Evolutionary conservation across 2,888 invertebrate genomes (phyloP), one percentile per base, ranked within the genome.

Genomic region (Cacoxenus indagator): DNA sequence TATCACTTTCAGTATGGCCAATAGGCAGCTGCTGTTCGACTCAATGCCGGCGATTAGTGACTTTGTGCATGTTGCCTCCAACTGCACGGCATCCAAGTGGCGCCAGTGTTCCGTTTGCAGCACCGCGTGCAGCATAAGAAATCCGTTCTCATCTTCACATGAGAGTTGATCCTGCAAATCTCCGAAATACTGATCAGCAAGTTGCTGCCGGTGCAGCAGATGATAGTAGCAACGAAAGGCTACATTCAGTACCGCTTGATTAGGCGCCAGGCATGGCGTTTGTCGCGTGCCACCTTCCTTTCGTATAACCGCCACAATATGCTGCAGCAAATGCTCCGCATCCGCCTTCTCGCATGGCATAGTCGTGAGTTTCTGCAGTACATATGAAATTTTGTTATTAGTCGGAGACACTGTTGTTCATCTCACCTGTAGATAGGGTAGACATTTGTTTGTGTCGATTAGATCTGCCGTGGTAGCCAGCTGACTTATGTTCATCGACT

Each of bases 201-300:
- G 54, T 2, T 75, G 66, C 43, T 79, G 76, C 54, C 79, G 76
- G 59, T 78, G 76, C 24, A 83, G 22, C n/a, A 86, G 59, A 45
- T 80, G 79, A 68, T 82, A 86, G 67, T 85, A 87, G n/a, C 76
- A 77, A 0, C 86, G 85, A 31, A 83, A 86, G 0, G 73, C 71
- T 0, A 85, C 73, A 71, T 86, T 87, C 2, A 86, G 64, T 0
- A 81, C 74, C 14, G 79, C 79, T 62, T 85, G 85, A 70, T 86
- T 81, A 14, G 80, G 43, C 72, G 48, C 61, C 2, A 14, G 19
- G 14, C 19, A 11, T 5, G 59, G 19, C 11, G 17, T 48, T 3
- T 65, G 68, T 0, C 26, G 61, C 17, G 67, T 65, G 4, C 6
- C 19, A 0, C 70, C 64, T 57, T 75, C 75, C 31, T 71, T 72